phyloP scores from a whole-genome alignment of 2,888 invertebrate genomes.

The Coelopa pilipes region DNA sequence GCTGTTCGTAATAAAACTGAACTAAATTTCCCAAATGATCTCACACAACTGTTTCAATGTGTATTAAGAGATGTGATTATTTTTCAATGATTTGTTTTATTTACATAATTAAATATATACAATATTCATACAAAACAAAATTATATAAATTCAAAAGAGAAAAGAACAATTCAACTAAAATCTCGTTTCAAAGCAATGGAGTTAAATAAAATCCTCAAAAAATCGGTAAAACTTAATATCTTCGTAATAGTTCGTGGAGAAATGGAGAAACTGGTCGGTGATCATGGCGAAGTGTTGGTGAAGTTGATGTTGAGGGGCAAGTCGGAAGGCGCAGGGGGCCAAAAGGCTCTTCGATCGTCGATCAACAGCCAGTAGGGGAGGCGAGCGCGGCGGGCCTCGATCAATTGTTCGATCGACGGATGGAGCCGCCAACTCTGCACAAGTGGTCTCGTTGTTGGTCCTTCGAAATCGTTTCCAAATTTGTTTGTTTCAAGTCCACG shows the following conservation, averaged over 20 bases:
- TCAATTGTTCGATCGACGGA: background rate
- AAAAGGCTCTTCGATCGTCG: conserved; percentile 13
- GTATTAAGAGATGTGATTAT: conserved; percentile 10
- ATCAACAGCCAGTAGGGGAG: conserved; percentile 9
- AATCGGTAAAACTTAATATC: background rate
- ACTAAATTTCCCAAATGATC: background rate
- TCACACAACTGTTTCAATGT: background rate
- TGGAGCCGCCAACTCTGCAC: background rate
- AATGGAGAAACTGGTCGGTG: background rate
- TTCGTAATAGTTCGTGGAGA: background rate
- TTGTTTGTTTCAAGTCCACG: background rate
- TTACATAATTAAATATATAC: conserved; percentile 64
- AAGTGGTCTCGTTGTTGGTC: background rate
- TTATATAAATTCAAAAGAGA: conserved; percentile 52
- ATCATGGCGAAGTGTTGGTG: background rate
- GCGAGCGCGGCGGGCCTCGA: background rate
- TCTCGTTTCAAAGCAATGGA: background rate
- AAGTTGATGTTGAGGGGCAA: conserved; percentile 17
- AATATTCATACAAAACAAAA: conserved; percentile 59
- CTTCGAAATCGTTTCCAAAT: background rate
- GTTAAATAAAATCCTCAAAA: background rate
- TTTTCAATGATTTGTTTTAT: conserved; percentile 54
- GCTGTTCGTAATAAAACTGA: too few species aligned
- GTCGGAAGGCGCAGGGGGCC: conserved; percentile 5
- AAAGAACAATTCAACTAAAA: conserved; percentile 35